Base-by-base conservation (phyloP, 2,888 invertebrate genomes). In the Calliopum simillimum region DNA sequence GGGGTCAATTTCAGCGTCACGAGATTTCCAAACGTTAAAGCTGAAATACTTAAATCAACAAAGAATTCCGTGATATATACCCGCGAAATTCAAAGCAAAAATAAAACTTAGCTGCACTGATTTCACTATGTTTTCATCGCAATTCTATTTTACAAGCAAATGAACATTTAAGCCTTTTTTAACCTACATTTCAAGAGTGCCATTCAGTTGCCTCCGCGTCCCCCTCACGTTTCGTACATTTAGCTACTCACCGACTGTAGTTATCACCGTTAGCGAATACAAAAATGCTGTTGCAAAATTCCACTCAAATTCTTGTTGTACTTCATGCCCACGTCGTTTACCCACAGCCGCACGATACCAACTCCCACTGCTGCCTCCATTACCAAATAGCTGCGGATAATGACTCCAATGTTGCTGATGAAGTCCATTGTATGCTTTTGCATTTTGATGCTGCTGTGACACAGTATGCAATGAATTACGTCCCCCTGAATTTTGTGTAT, bases 261-360 rank as follows among this genome's bases (percentile, higher is more conserved):
- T 96, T 77, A 97, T 89, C 73, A 97, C 95, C 13, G 96, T 96
- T 75, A 97, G 89, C 11, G 96, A 96, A 87, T 96, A 97, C 77
- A 97, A 91, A 87, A 97, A 96, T 58, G 96, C 94, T 78, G 92
- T 90, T 58, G 94, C 93, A 83, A 94, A 91, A 82, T 92, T 94
- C 94, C 94, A 94, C 83, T 94, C 93, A 41, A 72, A 74, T 44
- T 69, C 65, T 43, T 69, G 70, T 63, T 70, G 64, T 49, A 47
- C 49, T 21, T 43, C 21, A 21, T 19, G 59, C 19, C 19, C n/a
- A n/a, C 25, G n/a, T 59, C n/a, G 51, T 16, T 19, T 61, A n/a
- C 49, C 33, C 41, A 46, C 25, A 21, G 23, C 23, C 14, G 23
- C 41, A 13, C 68, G 46, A 4, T 21, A 44, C 3, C 14, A n/a